Evolutionary conservation across 2,797 vertebrate genomes (phyloP).

Genomic region (Paguma larvata): DNA sequence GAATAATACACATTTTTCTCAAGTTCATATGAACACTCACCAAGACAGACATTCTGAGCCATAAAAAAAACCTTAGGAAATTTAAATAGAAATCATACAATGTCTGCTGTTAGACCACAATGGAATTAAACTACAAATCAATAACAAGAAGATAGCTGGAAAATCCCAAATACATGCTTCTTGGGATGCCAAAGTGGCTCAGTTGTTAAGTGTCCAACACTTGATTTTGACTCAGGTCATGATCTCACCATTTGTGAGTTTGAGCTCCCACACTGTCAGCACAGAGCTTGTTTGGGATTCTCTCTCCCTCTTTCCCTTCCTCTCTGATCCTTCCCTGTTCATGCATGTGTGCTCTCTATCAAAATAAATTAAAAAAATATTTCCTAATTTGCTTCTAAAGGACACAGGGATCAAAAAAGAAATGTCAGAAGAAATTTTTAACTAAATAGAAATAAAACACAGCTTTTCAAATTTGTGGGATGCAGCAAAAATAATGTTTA

Average conservation of each 20-base stretch:
- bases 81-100: neutral
- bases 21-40: neutral
- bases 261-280: no score
- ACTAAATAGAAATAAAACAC: neutral
- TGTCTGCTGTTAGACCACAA: neutral
- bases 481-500: neutral
- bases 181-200: no score
- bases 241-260: no score
- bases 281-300: no score
- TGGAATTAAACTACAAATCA: neutral
- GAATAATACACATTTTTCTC: neutral
- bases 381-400: no score
- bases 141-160: neutral
- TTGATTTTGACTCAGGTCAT: no score
- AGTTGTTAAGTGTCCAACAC: no score
- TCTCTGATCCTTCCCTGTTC: no score
- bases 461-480: neutral
- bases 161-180: neutral
- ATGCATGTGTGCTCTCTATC: no score
- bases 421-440: neutral
- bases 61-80: neutral
- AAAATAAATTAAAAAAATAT: no score
- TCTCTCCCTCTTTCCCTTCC: no score
- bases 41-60: neutral
- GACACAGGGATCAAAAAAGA: no score